Conservation (phyloP, 2,113 vertebrate species). For the Rhea americana region DNA sequence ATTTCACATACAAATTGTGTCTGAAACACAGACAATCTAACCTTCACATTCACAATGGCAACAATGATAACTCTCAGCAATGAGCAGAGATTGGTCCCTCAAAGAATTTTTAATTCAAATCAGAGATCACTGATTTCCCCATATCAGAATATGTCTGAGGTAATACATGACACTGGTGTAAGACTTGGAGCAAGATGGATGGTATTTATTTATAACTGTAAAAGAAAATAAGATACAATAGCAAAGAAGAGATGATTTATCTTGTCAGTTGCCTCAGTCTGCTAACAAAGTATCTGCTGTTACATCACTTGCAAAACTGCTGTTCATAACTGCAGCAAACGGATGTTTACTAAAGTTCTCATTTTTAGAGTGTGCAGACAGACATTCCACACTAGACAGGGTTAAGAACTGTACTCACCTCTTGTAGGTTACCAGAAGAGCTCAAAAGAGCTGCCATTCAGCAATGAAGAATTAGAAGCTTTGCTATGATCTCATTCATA, state of each 20-base stretch:
- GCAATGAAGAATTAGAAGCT: not conserved
- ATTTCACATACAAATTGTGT: not conserved
- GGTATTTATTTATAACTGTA: not conserved
- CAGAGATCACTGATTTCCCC: not conserved
- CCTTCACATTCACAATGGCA: not conserved
- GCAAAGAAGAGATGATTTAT: not conserved
- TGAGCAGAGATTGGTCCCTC: not conserved
- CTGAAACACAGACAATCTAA: not conserved
- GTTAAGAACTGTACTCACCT: not conserved
- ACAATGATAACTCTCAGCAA: not conserved
- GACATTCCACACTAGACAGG: not conserved
- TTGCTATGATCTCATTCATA: not conserved
- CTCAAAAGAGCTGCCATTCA: not conserved
- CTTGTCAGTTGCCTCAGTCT: not conserved
- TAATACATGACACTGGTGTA: not conserved
- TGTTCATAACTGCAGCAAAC: not conserved
- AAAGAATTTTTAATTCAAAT: not conserved
- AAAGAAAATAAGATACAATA: not conserved
- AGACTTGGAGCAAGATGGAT: not conserved
- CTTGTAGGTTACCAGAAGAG: not conserved
- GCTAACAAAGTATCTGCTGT: not conserved
- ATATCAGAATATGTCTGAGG: not conserved
- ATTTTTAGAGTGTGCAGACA: not conserved
- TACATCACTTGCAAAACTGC: not conserved
- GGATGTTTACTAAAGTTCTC: not conserved